Conservation (phyloP, 2,797 vertebrate genomes). For the Brotula barbata region DNA sequence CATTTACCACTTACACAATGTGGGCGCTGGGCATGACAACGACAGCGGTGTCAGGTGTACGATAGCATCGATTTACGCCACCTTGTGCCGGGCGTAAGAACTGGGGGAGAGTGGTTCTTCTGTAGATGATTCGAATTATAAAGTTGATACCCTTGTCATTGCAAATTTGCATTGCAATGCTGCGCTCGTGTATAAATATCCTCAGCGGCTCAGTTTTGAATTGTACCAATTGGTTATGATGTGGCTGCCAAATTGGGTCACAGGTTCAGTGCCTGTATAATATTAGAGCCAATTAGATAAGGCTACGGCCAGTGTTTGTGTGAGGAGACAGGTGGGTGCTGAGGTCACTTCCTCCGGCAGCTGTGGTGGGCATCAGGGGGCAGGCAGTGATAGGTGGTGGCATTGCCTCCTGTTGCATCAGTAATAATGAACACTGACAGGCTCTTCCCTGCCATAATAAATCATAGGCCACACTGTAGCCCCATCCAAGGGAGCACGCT, state of each 20-base stretch:
- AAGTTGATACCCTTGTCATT: neutral
- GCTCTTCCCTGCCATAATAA: conserved; percentile 69
- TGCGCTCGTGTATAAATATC: conserved; percentile 14
- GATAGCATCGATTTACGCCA: no score
- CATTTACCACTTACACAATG: no score
- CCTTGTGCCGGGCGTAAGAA: no score
- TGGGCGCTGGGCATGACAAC: no score
- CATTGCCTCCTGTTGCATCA: conserved; percentile 75
- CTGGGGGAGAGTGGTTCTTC: neutral
- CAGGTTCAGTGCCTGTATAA: conserved; percentile 52
- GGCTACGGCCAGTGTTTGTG: conserved; percentile 50
- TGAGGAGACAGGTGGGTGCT: conserved; percentile 73
- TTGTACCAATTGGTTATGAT: conserved; percentile 13
- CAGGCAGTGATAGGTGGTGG: conserved; percentile 70
- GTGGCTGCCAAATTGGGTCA: conserved; percentile 37
- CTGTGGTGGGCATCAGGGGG: conserved; percentile 65
- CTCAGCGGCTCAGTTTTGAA: conserved; percentile 1
- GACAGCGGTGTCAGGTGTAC: no score
- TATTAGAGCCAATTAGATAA: conserved; percentile 61
- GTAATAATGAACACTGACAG: conserved; percentile 79
- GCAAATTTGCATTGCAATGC: conserved; percentile 6
- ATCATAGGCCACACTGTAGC: conserved; percentile 65
- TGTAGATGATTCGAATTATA: neutral
- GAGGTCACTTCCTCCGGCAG: conserved; percentile 76
- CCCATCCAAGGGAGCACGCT: conserved; percentile 43